Evolutionary conservation across 2,113 vertebrate species (phyloP), one percentile per base, ranked within the genome.

Genomic region (Pelobates fuscus): DNA sequence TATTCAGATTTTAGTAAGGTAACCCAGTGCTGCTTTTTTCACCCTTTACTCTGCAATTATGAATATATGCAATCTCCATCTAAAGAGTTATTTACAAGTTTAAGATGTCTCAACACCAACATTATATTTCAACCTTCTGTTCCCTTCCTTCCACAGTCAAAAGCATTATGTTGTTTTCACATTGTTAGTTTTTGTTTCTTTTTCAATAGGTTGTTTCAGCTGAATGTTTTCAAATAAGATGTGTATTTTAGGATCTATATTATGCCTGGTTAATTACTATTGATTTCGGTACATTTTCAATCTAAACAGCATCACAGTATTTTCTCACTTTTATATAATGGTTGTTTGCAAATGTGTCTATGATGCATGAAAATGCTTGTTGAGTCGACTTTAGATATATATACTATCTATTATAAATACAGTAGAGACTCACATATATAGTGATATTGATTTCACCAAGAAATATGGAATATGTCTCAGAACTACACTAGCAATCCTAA

Each of bases 1-100:
- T 43, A 27, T 52, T 41, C 17, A 27, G 41, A 60, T n/a, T 61
- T 46, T 71, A 71, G 49, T 71, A 57, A 71, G 41, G n/a, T 26
- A 30, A 7, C 23, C 41, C 57, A 57, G 54, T 60, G 32, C 58
- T 62, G 69, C 18, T 30, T 70, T 55, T 62, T 49, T 49, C 15
- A 29, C 24, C 58, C 46, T 71, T 71, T 57, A 62, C 61, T 21
- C 49, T 10, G 55, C 11, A 61, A 8, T 8, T 11, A 57, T 71
- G 57, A 71, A 61, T 41, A 26, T n/a, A 71, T 60, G 26, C 29
- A 17, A 6, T 18, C 24, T 15, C 15, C 8, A 20, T 62, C 49
- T 49, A 20, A 21, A 27, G 37, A 23, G n/a, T 8, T 32, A 37
- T 49, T 71, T 27, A 32, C 12, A 29, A 11, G 27, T 26, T 60